Conservation (phyloP, 2,113 vertebrate species). For the Petrocephalus zakoni region DNA sequence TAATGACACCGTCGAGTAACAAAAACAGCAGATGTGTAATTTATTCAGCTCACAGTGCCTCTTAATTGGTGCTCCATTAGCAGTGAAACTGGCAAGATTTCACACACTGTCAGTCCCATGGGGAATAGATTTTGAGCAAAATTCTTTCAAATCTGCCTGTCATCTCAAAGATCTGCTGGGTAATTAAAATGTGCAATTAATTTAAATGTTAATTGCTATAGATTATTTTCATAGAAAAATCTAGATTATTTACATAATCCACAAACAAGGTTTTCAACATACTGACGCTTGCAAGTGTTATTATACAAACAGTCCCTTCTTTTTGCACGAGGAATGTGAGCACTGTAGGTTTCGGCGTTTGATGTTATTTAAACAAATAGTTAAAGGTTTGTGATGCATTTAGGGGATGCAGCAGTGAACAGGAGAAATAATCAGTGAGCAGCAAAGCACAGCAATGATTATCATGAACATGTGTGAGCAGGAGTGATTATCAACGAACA, state of each 20-base stretch:
- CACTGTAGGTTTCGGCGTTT: not conserved
- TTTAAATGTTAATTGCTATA: not conserved
- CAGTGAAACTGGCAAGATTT: not conserved
- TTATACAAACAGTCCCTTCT: not conserved
- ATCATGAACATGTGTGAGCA: no score
- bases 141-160: conserved; percentile 13
- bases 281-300: not conserved
- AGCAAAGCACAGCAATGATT: not conserved
- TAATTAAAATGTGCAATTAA: not conserved
- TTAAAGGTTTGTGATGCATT: not conserved
- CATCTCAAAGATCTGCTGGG: conserved; percentile 11
- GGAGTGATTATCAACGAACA: not conserved
- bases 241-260: not conserved
- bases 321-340: not conserved
- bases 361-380: not conserved
- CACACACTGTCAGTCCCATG: not conserved
- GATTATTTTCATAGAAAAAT: not conserved
- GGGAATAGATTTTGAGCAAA: not conserved
- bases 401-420: not conserved
- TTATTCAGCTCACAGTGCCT: not conserved
- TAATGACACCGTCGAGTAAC: not conserved
- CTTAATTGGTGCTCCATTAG: conserved; percentile 5
- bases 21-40: conserved; percentile 7
- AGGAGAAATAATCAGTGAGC: not conserved
- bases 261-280: not conserved